A percentile compares a stretch with the other conserved stretches of the same genome.
These are phyloP conservation scores for Brachyalestes nurse DNA, from an alignment of 2,797 vertebrate species.

Conservation along the genomic window DNA sequence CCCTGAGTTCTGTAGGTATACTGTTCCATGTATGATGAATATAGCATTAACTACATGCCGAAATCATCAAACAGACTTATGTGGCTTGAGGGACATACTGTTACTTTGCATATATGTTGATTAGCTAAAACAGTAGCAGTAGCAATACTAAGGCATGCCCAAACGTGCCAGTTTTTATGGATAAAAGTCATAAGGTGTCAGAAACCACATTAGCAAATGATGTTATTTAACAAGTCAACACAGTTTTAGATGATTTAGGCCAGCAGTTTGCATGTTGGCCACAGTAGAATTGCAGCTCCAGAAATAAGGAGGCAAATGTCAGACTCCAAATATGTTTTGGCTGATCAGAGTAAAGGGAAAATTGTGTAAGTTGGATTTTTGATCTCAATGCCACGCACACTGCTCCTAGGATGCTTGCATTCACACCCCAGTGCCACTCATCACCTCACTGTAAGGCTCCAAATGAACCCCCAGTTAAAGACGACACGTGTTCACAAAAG, in stretches of 20 bases:
- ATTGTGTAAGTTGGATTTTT: background rate
- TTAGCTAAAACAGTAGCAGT: too few relatives aligned
- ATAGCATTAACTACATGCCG: too few relatives aligned
- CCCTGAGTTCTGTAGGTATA: too few relatives aligned
- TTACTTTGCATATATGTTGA: too few relatives aligned
- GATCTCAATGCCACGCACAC: conserved; percentile 28
- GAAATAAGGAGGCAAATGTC: background rate
- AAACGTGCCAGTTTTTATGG: too few relatives aligned
- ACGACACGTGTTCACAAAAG: conserved; percentile 31
- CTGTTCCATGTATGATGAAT: too few relatives aligned
- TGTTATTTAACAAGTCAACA: background rate
- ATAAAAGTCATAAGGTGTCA: background rate
- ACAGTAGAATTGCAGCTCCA: background rate
- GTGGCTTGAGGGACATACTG: too few relatives aligned
- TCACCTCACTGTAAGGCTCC: conserved; percentile 30
- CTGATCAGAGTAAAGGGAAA: background rate
- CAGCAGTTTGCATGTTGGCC: background rate
- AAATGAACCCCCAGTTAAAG: conserved; percentile 29
- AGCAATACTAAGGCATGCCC: too few relatives aligned
- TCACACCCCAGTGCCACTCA: conserved; percentile 40
- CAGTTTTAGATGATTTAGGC: background rate
- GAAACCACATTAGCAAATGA: background rate
- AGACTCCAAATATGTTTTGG: background rate
- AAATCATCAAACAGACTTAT: too few relatives aligned
- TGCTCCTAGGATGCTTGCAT: conserved; percentile 19